Base-by-base conservation (phyloP, 1,140 invertebrate genomes). In the Nasonia longicornis region DNA sequence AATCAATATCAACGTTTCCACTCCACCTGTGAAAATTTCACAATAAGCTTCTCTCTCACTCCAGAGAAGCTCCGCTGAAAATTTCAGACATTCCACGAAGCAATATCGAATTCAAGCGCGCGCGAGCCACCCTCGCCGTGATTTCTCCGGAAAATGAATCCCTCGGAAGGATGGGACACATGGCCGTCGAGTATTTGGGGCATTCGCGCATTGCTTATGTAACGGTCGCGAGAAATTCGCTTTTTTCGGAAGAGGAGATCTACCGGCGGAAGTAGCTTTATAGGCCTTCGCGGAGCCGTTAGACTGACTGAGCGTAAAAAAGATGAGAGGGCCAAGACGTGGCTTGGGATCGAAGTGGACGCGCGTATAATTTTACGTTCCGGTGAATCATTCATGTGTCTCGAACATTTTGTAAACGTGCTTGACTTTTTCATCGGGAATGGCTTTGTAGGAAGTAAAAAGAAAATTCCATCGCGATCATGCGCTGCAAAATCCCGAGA, bases 131-230 rank as follows among this genome's bases (percentile, higher is more conserved):
- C 74, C 52, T 26, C 20, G n/a, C 31, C 35, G 74, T 66, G 52
- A 66, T 76, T 76, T 76, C 64, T 66, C n/a, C 2, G 0, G 20
- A n/a, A 58, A n/a, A 58, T n/a, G 75, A 77, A 42, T 45, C 20
- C 26, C 48, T 3, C 52, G 1, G 14, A 63, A 10, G 52, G 73
- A 11, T 2, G 2, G 35, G 58, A 20, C 12, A 4, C 48, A 16
- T 2, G 3, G 16, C 4, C 20, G 16, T 7, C 7, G 42, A 48
- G 29, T 75, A 35, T 75, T 75, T 64, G 52, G 52, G 75, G 20
- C 73, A 63, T 29, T 75, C 52, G 35, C 63, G 66, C 42, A 77
- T 77, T 77, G 70, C 76, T 77, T 77, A 69, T 77, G 76, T 77
- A 77, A 69, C 76, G 73, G 11, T 75, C 73, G 74, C 26, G 22